phyloP scores from a whole-genome alignment of 2,888 invertebrate species.

The Drosophila pseudotakahashii region DNA sequence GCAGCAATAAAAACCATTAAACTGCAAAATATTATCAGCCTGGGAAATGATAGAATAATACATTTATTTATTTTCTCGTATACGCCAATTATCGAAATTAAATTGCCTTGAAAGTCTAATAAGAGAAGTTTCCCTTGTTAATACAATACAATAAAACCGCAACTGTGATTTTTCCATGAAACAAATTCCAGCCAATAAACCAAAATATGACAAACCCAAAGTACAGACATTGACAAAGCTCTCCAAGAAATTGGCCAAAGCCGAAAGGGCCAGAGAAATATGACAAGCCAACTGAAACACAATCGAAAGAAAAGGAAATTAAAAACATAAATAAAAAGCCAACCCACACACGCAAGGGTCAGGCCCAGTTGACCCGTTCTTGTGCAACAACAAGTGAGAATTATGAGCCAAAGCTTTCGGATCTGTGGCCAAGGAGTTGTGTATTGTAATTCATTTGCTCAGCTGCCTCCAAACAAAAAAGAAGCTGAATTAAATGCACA shows the following conservation, averaged over 20 bases:
- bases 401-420: constrained; percentile 64
- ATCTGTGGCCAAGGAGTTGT: constrained; percentile 56
- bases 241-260: constrained; percentile 64
- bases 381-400: constrained; percentile 51
- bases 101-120: background rate
- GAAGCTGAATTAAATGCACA: constrained; percentile 65
- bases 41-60: background rate
- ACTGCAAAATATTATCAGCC: background rate
- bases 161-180: background rate
- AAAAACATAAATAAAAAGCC: constrained; percentile 75
- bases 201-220: constrained; percentile 55
- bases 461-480: constrained; percentile 36
- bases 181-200: constrained; percentile 61
- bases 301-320: constrained; percentile 74
- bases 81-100: constrained; percentile 1
- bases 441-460: constrained; percentile 74
- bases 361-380: constrained; percentile 24
- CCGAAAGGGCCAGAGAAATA: constrained; percentile 19
- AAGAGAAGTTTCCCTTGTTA: background rate
- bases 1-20: constrained; percentile 12
- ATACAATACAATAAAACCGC: constrained; percentile 2
- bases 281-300: constrained; percentile 41
- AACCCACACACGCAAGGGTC: constrained; percentile 40
- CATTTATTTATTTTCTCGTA: background rate
- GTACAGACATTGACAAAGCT: constrained; percentile 74